Evolutionary conservation across 2,888 invertebrate genomes (phyloP), one percentile per base, ranked within the genome.

Genomic region (Merodon equestris): DNA sequence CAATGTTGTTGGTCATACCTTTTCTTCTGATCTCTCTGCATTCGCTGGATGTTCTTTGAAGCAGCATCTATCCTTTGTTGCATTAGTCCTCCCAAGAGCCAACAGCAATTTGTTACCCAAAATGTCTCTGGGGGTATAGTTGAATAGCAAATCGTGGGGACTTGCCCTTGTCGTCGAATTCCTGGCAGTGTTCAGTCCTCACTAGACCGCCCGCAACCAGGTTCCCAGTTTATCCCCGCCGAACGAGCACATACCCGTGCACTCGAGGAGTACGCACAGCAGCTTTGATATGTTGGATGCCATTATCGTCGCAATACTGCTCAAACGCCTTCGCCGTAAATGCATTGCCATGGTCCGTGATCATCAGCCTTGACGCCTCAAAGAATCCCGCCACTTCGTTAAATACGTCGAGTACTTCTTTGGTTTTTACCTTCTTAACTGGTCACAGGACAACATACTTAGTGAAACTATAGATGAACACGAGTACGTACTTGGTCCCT

Each of bases 301-400:
- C 63, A 40, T 82, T 54, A 4, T 73, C 27, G 1, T 75, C 51
- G 60, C 82, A 83, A 45, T 83, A 83, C 2, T 81, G 38, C 56
- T 81, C 73, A 60, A 84, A 84, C 15, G 18, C 15, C 34, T 79
- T 70, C 0, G 84, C 77, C 0, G 74, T 82, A 56, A 81, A 83
- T 34, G 84, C 82, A 10, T 83, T 76, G n/a, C 84, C 84, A 13
- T 83, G 66, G 71, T 85, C 84, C 0, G 82, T 82, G 10, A 85
- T 75, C 0, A 86, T 77, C 12, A 81, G 56, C 13, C 47, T 57
- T 9, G 85, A 84, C 9, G 81, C 81, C 1, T 84, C 84, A 68
- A 84, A 85, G 73, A 82, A 82, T 7, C 63, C 47, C 0, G 71
- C 40, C 0, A 83, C 9, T 1, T 84, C 76, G 18, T 63, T 70